Percentiles rank a stretch among this genome's conserved stretches.
These are phyloP conservation scores for Timandra comae DNA, from an alignment of 2,888 invertebrate species.

Conservation along the genomic window DNA sequence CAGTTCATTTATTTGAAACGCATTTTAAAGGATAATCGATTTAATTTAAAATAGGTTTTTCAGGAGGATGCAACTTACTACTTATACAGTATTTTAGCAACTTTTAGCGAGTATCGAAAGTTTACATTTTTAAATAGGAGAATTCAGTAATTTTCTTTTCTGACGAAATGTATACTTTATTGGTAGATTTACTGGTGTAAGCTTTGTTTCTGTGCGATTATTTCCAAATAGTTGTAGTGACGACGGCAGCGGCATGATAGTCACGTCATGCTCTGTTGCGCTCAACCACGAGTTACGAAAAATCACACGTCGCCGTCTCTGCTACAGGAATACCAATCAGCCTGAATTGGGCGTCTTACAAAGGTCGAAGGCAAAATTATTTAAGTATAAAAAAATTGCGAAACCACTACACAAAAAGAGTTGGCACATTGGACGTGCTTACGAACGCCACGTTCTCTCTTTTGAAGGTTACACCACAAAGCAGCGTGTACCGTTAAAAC, in stretches of 20 bases:
- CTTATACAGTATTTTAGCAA: no score
- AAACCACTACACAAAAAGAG: slow-evolving; percentile 64
- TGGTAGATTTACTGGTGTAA: no score
- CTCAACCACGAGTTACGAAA: slow-evolving; percentile 62
- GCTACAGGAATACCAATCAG: slow-evolving; percentile 70
- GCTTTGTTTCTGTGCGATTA: slow-evolving; percentile 8
- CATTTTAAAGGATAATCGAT: no score
- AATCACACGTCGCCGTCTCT: slow-evolving; percentile 48
- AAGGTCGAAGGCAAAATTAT: slow-evolving; percentile 73
- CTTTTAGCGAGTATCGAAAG: no score
- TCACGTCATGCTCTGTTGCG: slow-evolving; percentile 50
- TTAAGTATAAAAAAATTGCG: slow-evolving; percentile 70
- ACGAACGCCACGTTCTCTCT: slow-evolving; percentile 67
- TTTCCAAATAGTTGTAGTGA: slow-evolving; percentile 35
- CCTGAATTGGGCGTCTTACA: slow-evolving; percentile 66
- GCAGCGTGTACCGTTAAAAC: slow-evolving; percentile 62
- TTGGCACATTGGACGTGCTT: slow-evolving; percentile 73
- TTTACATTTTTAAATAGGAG: no score
- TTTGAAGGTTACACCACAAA: slow-evolving; percentile 63
- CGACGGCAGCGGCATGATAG: slow-evolving; percentile 38
- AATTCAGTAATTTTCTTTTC: no score
- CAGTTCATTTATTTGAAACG: no score
- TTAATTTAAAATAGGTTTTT: no score
- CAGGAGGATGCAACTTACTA: no score
- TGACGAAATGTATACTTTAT: no score